Percentiles rank a stretch among this genome's conserved stretches.
Evolutionary conservation across 2,113 vertebrate genomes (phyloP).

Genomic region (Cyanoderma ruficeps): DNA sequence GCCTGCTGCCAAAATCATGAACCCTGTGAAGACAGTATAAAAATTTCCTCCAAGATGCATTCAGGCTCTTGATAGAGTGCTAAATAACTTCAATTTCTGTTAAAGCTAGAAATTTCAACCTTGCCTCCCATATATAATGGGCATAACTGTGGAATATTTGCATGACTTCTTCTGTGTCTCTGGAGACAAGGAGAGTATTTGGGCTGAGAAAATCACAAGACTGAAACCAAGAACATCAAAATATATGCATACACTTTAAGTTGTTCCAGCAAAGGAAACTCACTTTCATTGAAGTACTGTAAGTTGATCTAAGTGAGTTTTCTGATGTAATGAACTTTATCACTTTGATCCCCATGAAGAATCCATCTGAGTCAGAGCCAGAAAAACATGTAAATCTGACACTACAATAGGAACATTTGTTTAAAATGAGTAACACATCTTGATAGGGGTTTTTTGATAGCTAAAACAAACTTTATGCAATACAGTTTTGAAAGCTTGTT

Average conservation of each 20-base stretch:
- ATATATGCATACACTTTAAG: conserved; percentile 14
- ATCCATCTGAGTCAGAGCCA: conserved; percentile 30
- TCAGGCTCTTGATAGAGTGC: background rate
- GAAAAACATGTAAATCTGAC: conserved; percentile 51
- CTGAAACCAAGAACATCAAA: background rate
- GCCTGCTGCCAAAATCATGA: background rate
- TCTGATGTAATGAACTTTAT: conserved; percentile 50
- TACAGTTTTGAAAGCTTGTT: conserved; percentile 13
- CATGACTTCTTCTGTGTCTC: background rate
- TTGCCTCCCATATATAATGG: background rate
- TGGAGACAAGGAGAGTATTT: background rate
- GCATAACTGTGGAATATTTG: background rate
- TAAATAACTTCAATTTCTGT: background rate
- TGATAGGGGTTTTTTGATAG: conserved; percentile 21
- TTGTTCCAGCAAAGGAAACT: conserved; percentile 49
- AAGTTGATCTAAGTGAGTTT: conserved; percentile 52
- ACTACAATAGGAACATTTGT: conserved; percentile 53
- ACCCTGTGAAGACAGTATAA: background rate
- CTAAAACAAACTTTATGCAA: conserved; percentile 46
- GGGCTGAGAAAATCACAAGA: conserved; percentile 8
- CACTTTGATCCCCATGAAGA: conserved; percentile 60
- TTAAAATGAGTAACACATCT: conserved; percentile 52
- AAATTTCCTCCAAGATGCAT: background rate
- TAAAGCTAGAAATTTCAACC: background rate
- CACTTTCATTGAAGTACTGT: conserved; percentile 29